Percentiles rank a stretch among this genome's conserved stretches.
phyloP scores from a whole-genome alignment of 2,888 invertebrate genomes.

The Oligia fasciuncula region DNA sequence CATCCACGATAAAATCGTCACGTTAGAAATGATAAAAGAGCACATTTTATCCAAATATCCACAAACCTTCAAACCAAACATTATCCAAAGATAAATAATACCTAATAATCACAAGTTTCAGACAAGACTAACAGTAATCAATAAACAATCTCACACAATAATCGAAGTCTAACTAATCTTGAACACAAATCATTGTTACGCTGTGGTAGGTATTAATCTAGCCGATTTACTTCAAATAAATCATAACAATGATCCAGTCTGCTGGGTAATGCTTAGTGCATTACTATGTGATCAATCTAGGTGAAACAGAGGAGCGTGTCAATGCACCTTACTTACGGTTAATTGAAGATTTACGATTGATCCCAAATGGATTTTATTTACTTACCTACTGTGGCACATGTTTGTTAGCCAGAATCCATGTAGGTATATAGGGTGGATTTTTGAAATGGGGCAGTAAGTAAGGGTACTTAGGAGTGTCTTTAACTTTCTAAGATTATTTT shows the following conservation, averaged over 20 bases:
- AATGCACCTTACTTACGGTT: slow-evolving; percentile 9
- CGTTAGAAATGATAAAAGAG: too few species aligned
- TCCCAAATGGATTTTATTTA: slow-evolving; percentile 2
- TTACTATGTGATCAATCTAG: slow-evolving; percentile 19
- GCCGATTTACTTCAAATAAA: slow-evolving; percentile 22
- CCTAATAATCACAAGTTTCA: not conserved
- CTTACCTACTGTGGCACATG: not conserved
- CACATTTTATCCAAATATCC: too few species aligned
- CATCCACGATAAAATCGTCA: too few species aligned
- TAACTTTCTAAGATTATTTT: too few species aligned
- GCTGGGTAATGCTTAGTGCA: slow-evolving; percentile 3
- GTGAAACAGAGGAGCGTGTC: slow-evolving; percentile 1
- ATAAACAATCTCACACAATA: slow-evolving; percentile 5
- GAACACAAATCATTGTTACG: slow-evolving; percentile 27
- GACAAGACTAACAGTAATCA: slow-evolving; percentile 1
- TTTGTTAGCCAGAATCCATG: too few species aligned
- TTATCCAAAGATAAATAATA: too few species aligned
- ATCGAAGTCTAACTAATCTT: slow-evolving; percentile 20
- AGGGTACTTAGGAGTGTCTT: too few species aligned
- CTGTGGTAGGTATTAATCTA: slow-evolving; percentile 29
- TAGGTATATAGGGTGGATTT: too few species aligned
- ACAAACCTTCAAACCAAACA: too few species aligned
- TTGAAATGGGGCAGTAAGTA: too few species aligned
- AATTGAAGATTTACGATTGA: slow-evolving; percentile 17
- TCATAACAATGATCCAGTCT: slow-evolving; percentile 16